phyloP scores from a whole-genome alignment of 1,140 invertebrate genomes.

The Amyelois transitella region DNA sequence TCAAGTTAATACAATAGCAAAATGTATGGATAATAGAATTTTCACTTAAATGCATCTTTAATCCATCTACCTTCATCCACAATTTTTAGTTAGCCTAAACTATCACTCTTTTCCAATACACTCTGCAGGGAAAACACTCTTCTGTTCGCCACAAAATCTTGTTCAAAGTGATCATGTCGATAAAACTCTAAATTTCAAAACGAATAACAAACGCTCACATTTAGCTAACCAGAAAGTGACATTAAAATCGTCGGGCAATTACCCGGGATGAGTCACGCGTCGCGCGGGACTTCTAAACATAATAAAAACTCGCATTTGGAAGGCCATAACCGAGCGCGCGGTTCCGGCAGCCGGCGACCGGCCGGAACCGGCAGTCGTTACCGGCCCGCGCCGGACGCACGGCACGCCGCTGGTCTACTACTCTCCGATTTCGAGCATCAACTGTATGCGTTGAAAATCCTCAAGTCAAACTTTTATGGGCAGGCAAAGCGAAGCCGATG shows the following conservation, averaged over 20 bases:
- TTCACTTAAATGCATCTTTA: too few species aligned
- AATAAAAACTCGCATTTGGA: not conserved
- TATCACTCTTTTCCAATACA: too few species aligned
- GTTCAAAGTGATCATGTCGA: too few species aligned
- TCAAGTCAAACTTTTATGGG: not conserved
- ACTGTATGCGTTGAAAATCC: not conserved
- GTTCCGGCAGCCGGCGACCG: constrained; percentile 1
- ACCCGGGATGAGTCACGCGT: not conserved
- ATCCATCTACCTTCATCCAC: too few species aligned
- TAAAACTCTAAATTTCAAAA: too few species aligned
- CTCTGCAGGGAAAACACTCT: too few species aligned
- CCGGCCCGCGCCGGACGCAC: constrained; percentile 18
- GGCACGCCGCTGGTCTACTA: not conserved
- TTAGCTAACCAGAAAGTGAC: not conserved
- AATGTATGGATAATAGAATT: too few species aligned
- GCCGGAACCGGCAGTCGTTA: constrained; percentile 52
- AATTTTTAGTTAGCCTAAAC: too few species aligned
- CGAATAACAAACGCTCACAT: not conserved
- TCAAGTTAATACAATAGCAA: too few species aligned
- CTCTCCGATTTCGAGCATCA: not conserved
- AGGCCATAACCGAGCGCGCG: not conserved
- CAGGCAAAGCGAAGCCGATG: not conserved
- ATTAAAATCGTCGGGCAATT: not conserved
- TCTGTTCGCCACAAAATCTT: too few species aligned
- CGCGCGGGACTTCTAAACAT: not conserved